Evolutionary conservation across 2,797 vertebrate genomes (phyloP).

Genomic region (Rachycentron canadum): DNA sequence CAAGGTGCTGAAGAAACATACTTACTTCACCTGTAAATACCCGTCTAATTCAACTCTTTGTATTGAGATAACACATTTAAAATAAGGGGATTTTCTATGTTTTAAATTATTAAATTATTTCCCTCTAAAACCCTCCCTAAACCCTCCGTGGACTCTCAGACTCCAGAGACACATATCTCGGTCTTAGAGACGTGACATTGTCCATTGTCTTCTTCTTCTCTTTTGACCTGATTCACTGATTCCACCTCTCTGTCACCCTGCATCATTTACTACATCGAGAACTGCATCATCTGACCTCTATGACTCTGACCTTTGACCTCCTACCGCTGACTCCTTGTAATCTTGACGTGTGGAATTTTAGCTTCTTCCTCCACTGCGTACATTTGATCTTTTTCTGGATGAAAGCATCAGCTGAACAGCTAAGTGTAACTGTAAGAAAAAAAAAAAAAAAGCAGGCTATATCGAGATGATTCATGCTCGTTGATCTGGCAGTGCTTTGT

Average conservation of each 20-base stretch:
- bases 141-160: too few relatives aligned
- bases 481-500: slow-evolving; percentile 64
- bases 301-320: slow-evolving; percentile 49
- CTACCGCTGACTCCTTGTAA: slow-evolving; percentile 20
- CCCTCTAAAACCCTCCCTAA: too few relatives aligned
- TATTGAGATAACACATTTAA: background rate
- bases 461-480: slow-evolving; percentile 73
- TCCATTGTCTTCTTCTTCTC: background rate
- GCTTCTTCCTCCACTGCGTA: slow-evolving; percentile 9
- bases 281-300: background rate
- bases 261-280: slow-evolving; percentile 8
- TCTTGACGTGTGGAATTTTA: slow-evolving; percentile 21
- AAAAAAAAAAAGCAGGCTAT: slow-evolving; percentile 4
- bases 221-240: background rate
- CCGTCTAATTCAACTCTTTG: background rate
- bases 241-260: background rate
- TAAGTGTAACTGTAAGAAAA: slow-evolving; percentile 31
- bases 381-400: slow-evolving; percentile 48
- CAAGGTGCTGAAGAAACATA: background rate
- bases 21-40: too few relatives aligned
- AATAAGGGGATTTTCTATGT: background rate
- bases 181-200: background rate
- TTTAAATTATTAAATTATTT: too few relatives aligned
- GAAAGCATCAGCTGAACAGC: slow-evolving; percentile 43
- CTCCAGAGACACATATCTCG: background rate